Conservation (phyloP, 2,113 vertebrate species). For the Periophthalmodon schlosseri region DNA sequence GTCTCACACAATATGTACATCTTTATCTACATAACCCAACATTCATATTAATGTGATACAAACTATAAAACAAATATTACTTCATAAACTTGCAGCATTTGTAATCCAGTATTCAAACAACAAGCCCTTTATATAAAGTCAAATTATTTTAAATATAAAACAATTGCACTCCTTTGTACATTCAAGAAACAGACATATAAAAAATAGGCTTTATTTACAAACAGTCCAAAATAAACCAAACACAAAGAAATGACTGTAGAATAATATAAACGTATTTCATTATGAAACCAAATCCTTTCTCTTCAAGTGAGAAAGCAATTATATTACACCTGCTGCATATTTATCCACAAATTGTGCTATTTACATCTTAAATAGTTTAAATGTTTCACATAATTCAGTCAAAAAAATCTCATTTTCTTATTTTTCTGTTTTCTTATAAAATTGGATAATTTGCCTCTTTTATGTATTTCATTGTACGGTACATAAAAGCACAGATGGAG, state of each 20-base stretch:
- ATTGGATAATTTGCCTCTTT: background rate
- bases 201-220: constrained; percentile 64
- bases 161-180: constrained; percentile 81
- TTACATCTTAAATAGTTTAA: constrained; percentile 77
- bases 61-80: constrained; percentile 63
- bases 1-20: constrained; percentile 58
- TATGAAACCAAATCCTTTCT: constrained; percentile 73
- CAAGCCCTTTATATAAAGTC: constrained; percentile 69
- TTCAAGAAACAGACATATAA: constrained; percentile 73
- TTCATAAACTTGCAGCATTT: constrained; percentile 73
- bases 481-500: background rate
- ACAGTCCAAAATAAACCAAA: constrained; percentile 67
- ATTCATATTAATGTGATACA: constrained; percentile 64
- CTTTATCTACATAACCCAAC: constrained; percentile 46
- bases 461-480: background rate
- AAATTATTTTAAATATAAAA: constrained; percentile 73
- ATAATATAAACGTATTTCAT: constrained; percentile 72
- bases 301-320: constrained; percentile 67
- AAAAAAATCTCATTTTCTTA: constrained; percentile 37
- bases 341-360: constrained; percentile 66
- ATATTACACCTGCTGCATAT: constrained; percentile 48
- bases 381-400: constrained; percentile 63
- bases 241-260: constrained; percentile 50
- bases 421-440: background rate
- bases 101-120: constrained; percentile 75